Evolutionary conservation across 2,888 invertebrate genomes (phyloP), one percentile per base, ranked within the genome.

Genomic region (Lasioglossum morio): DNA sequence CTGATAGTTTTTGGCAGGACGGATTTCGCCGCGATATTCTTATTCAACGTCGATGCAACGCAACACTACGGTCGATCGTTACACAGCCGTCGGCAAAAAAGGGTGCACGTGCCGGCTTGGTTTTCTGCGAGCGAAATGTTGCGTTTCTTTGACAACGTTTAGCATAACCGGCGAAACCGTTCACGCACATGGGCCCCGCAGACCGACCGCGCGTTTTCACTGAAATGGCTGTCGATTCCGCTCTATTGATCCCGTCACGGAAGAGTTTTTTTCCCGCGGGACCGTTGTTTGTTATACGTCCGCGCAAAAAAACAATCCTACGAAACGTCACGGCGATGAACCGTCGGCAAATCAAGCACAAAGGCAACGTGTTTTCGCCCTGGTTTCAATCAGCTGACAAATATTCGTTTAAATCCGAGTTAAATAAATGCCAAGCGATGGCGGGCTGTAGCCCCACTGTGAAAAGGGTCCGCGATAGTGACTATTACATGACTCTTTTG

Each of bases 1-100:
- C 81, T 76, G 79, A 23, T 66, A 46, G 89, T 86, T 91, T 92
- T 91, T 87, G 83, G 30, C 70, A 72, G 73, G 30, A 27, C 72
- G 76, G 89, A 92, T 93, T 93, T 92, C 92, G 91, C 88, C 91
- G 88, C 53, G 89, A 89, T 88, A 84, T 88, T 85, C 90, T 92
- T 93, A 92, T 92, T 91, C 89, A 91, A 92, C 82, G 79, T 30
- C 73, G 78, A 74, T 72, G 40, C 27, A 40, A 60, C 34, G 19
- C 27, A 46, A 60, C 34, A 10, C 34, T 43, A 75, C 60, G 77
- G 89, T 84, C 81, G 84, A 79, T 82, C 75, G 87, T 88, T 90
- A 87, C 87, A 82, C 76, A 53, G 53, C 1, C 79, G 74, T 77
- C 74, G 86, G 57, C n/a, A 87, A 84, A 85, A 90, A 90, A 88